These are phyloP conservation scores for Pelodytes ibericus DNA, from an alignment of 2,797 vertebrate species.

Conservation along the genomic window DNA sequence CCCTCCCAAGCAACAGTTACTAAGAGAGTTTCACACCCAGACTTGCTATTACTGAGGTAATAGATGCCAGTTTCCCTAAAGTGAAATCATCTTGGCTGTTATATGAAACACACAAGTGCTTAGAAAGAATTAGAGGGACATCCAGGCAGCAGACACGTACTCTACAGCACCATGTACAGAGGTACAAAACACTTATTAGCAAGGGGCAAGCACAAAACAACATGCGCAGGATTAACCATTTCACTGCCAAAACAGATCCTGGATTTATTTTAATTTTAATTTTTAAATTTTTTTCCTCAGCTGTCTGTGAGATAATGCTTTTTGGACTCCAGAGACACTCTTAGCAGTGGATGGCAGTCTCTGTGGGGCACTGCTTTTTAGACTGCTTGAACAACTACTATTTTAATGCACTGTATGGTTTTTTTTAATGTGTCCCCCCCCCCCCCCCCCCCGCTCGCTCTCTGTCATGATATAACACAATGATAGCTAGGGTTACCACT, in stretches of 20 bases:
- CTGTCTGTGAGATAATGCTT: neutral
- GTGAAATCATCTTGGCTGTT: conserved; percentile 33
- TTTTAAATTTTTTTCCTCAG: neutral
- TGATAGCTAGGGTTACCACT: too few relatives aligned
- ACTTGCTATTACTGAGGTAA: conserved; percentile 60
- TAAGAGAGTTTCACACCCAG: conserved; percentile 66
- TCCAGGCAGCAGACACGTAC: neutral
- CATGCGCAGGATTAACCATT: neutral
- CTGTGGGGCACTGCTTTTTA: neutral
- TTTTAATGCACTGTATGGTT: too few relatives aligned
- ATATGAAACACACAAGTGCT: conserved; percentile 12
- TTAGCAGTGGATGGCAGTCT: conserved; percentile 21
- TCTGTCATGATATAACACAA: too few relatives aligned
- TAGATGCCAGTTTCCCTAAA: conserved; percentile 40
- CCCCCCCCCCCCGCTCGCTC: too few relatives aligned
- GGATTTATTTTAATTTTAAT: too few relatives aligned
- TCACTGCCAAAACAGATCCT: neutral
- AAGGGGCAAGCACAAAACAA: neutral
- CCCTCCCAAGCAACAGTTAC: conserved; percentile 74
- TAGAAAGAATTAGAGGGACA: conserved; percentile 19
- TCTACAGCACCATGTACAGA: neutral
- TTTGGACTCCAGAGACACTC: conserved; percentile 11
- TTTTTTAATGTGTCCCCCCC: too few relatives aligned
- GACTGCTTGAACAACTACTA: too few relatives aligned
- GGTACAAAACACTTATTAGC: neutral